A percentile compares a stretch with the other conserved stretches of the same genome.
These are phyloP conservation scores for Salpingus planirostris DNA, from an alignment of 2,888 invertebrate species.

Conservation along the genomic window DNA sequence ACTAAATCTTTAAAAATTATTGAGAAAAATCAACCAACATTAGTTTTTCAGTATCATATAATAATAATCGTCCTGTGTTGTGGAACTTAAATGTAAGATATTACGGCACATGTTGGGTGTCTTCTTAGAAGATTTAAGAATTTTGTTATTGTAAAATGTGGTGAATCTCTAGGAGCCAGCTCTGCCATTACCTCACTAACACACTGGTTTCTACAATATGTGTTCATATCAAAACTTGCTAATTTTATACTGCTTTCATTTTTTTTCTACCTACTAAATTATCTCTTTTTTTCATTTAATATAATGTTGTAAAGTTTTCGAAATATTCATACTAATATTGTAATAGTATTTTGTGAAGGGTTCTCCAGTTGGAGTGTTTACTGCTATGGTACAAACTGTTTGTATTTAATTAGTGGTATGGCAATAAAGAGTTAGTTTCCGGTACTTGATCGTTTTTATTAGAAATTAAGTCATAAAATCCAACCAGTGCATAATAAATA, in stretches of 20 bases:
- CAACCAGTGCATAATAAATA: no score
- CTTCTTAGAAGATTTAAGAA: constrained; percentile 25
- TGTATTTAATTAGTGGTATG: constrained; percentile 37
- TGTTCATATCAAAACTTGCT: constrained; percentile 36
- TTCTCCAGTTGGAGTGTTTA: constrained; percentile 19
- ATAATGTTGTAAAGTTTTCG: neutral
- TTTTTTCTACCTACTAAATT: constrained; percentile 26
- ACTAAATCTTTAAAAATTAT: constrained; percentile 6
- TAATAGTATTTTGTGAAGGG: constrained; percentile 30
- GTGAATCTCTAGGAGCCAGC: constrained; percentile 35
- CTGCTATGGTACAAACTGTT: constrained; percentile 37
- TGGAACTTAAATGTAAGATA: constrained; percentile 21
- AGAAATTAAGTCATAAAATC: neutral
- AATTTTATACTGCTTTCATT: constrained; percentile 34
- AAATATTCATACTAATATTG: constrained; percentile 12
- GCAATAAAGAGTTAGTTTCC: constrained; percentile 45
- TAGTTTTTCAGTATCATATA: constrained; percentile 17
- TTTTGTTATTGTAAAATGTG: constrained; percentile 31
- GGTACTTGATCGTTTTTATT: constrained; percentile 13
- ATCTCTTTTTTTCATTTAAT: neutral
- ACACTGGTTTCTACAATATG: constrained; percentile 33
- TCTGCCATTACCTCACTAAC: constrained; percentile 39
- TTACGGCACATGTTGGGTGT: constrained; percentile 17
- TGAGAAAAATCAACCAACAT: no score
- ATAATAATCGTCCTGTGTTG: constrained; percentile 16